Percentiles rank a stretch among this genome's conserved stretches.
Conservation (phyloP, 2,888 invertebrate species). For the Athrips mouffetella region DNA sequence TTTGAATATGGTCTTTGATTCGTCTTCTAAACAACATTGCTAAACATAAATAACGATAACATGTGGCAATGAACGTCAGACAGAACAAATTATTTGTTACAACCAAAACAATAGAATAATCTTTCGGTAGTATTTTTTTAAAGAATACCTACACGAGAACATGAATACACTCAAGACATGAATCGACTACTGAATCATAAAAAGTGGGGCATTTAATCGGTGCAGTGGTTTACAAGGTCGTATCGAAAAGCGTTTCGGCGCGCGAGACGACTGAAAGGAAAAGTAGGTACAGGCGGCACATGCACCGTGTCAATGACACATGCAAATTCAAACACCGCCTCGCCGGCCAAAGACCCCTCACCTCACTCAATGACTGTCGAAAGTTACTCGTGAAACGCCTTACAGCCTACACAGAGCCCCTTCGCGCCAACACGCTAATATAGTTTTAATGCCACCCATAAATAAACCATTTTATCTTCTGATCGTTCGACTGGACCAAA, state of each 20-base stretch:
- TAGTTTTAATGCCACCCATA: conserved; percentile 45
- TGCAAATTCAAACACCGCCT: conserved; percentile 71
- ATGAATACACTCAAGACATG: neutral
- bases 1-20: neutral
- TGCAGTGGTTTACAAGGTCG: conserved; percentile 62
- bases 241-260: conserved; percentile 61
- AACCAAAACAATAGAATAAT: no score
- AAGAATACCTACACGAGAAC: neutral
- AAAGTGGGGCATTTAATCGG: conserved; percentile 17
- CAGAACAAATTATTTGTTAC: no score
- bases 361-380: conserved; percentile 75
- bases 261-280: conserved; percentile 64
- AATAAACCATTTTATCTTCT: conserved; percentile 53
- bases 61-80: neutral
- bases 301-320: conserved; percentile 74
- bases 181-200: conserved; percentile 3
- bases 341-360: conserved; percentile 69
- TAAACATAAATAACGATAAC: neutral
- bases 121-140: neutral
- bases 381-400: conserved; percentile 63
- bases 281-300: conserved; percentile 47
- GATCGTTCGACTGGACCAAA: conserved; percentile 38
- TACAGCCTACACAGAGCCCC: conserved; percentile 55
- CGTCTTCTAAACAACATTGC: no score
- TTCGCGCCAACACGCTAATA: conserved; percentile 43